phyloP scores from a whole-genome alignment of 2,113 vertebrate species.

The Nipponia nippon region DNA sequence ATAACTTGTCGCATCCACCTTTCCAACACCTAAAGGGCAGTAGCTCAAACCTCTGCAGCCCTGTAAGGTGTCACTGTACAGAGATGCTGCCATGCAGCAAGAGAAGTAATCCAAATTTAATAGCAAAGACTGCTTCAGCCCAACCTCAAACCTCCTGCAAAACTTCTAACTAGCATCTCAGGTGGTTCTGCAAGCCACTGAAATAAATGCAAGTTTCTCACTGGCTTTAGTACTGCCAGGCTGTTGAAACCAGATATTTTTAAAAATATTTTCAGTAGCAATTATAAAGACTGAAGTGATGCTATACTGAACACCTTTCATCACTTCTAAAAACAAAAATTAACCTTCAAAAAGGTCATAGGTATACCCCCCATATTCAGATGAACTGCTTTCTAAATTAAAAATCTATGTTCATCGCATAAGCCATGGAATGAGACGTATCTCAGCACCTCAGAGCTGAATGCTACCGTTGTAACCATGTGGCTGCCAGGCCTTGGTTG shows the following conservation, averaged over 20 bases:
- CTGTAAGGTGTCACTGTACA: not conserved
- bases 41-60: not conserved
- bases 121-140: not conserved
- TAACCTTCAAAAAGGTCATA: not conserved
- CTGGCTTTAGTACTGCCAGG: not conserved
- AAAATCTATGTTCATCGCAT: fast-evolving
- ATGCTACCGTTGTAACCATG: not conserved
- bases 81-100: not conserved
- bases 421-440: fast-evolving
- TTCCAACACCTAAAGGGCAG: not conserved
- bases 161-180: not conserved
- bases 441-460: not conserved
- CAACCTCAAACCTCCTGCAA: not conserved
- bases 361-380: not conserved
- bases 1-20: not conserved
- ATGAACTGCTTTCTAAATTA: not conserved
- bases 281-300: not conserved
- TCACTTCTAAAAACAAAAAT: not conserved
- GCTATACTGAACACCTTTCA: not conserved
- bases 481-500: not conserved
- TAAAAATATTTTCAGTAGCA: not conserved
- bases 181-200: not conserved
- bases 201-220: not conserved
- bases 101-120: not conserved
- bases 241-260: not conserved